Conservation (phyloP, 2,888 invertebrate genomes). For the Salpingus planirostris region DNA sequence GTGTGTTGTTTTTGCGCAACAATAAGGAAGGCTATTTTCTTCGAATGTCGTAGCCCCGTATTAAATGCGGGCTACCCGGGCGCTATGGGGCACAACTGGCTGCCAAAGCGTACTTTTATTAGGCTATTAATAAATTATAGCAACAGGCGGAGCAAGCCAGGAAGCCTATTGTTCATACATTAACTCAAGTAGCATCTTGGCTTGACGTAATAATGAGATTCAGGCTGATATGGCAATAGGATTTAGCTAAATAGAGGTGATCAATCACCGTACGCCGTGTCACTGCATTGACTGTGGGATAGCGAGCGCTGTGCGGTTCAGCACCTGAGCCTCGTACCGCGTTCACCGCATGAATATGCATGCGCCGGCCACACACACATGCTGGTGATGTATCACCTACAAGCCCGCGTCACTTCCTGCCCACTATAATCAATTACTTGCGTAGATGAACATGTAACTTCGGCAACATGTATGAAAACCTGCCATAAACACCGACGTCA, state of each 20-base stretch:
- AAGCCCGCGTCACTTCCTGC: constrained; percentile 35
- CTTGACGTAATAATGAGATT: constrained; percentile 45
- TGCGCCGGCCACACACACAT: constrained; percentile 29
- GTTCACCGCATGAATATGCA: constrained; percentile 37
- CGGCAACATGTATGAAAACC: constrained; percentile 41
- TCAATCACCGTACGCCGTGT: constrained; percentile 41
- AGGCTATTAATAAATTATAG: constrained; percentile 45
- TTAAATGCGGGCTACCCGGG: constrained; percentile 31
- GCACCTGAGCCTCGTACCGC: constrained; percentile 35
- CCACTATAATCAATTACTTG: constrained; percentile 43
- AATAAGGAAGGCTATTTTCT: constrained; percentile 31
- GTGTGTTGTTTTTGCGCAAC: constrained; percentile 30
- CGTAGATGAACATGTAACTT: constrained; percentile 43
- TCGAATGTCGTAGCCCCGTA: constrained; percentile 30
- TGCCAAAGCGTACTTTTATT: constrained; percentile 41
- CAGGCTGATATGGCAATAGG: constrained; percentile 42
- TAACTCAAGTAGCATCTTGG: constrained; percentile 44
- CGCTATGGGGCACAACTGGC: constrained; percentile 34
- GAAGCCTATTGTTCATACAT: constrained; percentile 41
- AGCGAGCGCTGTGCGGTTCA: constrained; percentile 27
- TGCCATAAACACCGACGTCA: constrained; percentile 38
- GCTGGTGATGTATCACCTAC: constrained; percentile 37
- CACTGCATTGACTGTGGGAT: constrained; percentile 37
- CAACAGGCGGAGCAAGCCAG: constrained; percentile 40
- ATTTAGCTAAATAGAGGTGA: constrained; percentile 39